Percentiles rank a stretch among this genome's conserved stretches.
These are phyloP conservation scores for Paracentrotus lividus DNA, from an alignment of 53 echinoderm and acorn worm species.

Conservation along the genomic window DNA sequence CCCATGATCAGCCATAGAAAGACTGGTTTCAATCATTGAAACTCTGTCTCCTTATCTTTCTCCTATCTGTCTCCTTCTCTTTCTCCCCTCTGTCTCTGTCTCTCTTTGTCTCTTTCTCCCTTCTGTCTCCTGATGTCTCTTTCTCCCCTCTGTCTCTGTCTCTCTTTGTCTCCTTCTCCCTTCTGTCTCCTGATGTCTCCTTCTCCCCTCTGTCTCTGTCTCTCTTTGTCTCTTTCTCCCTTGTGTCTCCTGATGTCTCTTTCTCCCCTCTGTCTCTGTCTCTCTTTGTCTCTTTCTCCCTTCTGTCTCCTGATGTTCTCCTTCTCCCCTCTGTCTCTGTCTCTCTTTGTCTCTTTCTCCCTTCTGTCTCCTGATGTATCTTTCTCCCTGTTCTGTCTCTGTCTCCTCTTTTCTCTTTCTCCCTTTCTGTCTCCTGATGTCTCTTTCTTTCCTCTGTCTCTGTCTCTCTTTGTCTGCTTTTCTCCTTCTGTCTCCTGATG, in stretches of 20 bases:
- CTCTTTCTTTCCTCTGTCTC: not conserved
- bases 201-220: too few relatives aligned
- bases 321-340: not conserved
- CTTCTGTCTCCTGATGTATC: too few relatives aligned
- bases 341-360: not conserved
- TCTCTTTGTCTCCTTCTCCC: too few relatives aligned
- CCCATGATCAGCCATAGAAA: conserved; percentile 9
- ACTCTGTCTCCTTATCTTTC: not conserved
- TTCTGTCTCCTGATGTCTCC: not conserved
- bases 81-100: not conserved
- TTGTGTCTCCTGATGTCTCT: not conserved
- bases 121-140: too few relatives aligned
- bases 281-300: conserved; percentile 3
- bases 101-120: not conserved
- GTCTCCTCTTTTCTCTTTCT: too few relatives aligned
- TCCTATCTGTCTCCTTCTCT: too few relatives aligned
- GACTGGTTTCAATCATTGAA: conserved; percentile 25
- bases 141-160: not conserved
- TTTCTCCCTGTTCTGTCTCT: not conserved
- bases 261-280: not conserved
- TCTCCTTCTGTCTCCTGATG: too few relatives aligned
- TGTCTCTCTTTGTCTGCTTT: not conserved
- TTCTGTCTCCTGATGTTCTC: too few relatives aligned
- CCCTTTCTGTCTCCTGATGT: too few relatives aligned
- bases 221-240: too few relatives aligned